Evolutionary conservation across 1,140 invertebrate genomes (phyloP).

Genomic region (Aphidius ervi): DNA sequence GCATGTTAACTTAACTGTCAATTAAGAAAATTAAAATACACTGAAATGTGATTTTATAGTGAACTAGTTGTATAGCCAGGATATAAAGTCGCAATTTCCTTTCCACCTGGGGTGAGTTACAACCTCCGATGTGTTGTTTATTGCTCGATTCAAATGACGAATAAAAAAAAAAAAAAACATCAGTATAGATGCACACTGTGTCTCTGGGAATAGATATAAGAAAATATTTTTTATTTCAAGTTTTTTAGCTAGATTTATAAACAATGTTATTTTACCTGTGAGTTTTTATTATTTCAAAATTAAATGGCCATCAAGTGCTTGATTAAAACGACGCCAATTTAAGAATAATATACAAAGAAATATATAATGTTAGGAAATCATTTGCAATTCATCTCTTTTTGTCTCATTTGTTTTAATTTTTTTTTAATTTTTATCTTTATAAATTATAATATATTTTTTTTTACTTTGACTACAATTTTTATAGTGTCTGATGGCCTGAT

Average conservation of each 20-base stretch:
- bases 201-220: too few relatives aligned
- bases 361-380: constrained; percentile 7
- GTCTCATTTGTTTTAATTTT: neutral
- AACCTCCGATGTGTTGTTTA: too few relatives aligned
- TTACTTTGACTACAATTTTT: too few relatives aligned
- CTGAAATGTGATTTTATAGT: constrained; percentile 3
- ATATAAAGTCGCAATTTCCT: too few relatives aligned
- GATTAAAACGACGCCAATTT: too few relatives aligned
- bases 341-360: too few relatives aligned
- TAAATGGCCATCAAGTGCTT: constrained; percentile 26
- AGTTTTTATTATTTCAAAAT: constrained; percentile 18
- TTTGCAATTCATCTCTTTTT: constrained; percentile 7
- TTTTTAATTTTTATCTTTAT: neutral
- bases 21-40: constrained; percentile 6
- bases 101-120: too few relatives aligned
- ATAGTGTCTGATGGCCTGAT: neutral
- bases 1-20: neutral
- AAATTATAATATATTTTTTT: neutral
- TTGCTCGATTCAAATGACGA: too few relatives aligned
- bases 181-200: too few relatives aligned
- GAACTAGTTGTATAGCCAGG: neutral
- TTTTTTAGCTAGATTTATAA: too few relatives aligned
- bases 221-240: too few relatives aligned
- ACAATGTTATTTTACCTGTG: neutral
- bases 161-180: too few relatives aligned